Percentiles rank a stretch among this genome's conserved stretches.
Evolutionary conservation across 2,888 invertebrate genomes (phyloP).

Genomic region (Leptothorax acervorum): DNA sequence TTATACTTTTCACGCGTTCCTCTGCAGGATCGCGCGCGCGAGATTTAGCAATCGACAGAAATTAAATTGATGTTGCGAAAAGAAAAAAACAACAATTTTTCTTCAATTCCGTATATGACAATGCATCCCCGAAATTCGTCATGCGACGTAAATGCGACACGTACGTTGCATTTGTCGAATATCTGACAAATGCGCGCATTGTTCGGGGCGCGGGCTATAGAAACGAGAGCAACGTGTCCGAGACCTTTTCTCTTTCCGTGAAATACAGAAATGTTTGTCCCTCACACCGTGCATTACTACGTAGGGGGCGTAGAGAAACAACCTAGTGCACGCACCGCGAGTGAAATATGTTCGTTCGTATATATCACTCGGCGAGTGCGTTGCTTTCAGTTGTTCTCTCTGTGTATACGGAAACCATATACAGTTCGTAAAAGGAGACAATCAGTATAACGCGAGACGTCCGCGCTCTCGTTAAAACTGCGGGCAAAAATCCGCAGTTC

Average conservation of each 20-base stretch:
- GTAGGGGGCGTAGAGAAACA: constrained; percentile 24
- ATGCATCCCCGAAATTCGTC: background rate
- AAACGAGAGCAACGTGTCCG: constrained; percentile 9
- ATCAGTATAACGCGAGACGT: background rate
- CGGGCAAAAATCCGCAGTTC: background rate
- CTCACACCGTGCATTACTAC: constrained; percentile 22
- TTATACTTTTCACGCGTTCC: background rate
- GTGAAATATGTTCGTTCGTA: constrained; percentile 49
- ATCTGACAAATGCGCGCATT: constrained; percentile 27
- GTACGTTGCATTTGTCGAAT: constrained; percentile 1
- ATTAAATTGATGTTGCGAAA: constrained; percentile 1
- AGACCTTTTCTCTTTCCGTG: constrained; percentile 23
- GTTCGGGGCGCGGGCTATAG: constrained; percentile 4
- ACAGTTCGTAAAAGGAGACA: constrained; percentile 7
- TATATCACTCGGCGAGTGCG: constrained; percentile 43
- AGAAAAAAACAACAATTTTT: background rate
- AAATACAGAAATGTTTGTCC: constrained; percentile 39
- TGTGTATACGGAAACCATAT: background rate
- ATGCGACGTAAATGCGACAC: constrained; percentile 4
- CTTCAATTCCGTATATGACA: background rate
- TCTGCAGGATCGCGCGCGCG: background rate
- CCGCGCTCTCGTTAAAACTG: background rate
- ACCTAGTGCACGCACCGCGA: constrained; percentile 30
- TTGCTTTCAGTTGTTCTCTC: constrained; percentile 14
- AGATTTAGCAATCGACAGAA: background rate